Evolutionary conservation across 1,140 invertebrate species (phyloP).

Genomic region (Octopus bimaculoides): DNA sequence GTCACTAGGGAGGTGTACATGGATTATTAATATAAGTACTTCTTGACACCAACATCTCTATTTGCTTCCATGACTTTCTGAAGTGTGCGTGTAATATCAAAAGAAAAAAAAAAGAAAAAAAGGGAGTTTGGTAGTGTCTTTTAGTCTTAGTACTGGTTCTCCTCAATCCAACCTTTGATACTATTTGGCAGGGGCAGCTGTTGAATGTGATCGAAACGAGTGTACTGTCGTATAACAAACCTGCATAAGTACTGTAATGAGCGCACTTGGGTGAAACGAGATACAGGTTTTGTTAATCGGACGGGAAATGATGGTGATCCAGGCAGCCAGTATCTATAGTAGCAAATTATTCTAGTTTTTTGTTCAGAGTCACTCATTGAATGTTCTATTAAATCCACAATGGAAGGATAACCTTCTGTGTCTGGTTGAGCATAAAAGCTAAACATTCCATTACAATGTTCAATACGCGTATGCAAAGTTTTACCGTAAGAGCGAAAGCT

Average conservation of each 20-base stretch:
- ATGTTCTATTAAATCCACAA: constrained; percentile 71
- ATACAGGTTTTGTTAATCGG: constrained; percentile 74
- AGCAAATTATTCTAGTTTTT: constrained; percentile 71
- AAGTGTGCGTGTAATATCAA: too few species aligned
- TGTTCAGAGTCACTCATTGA: constrained; percentile 66
- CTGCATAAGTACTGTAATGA: constrained; percentile 74
- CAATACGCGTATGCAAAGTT: constrained; percentile 71
- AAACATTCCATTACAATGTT: constrained; percentile 68
- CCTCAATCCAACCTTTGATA: constrained; percentile 64
- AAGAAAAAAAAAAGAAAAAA: too few species aligned
- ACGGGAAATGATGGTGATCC: constrained; percentile 71
- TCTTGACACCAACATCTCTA: too few species aligned
- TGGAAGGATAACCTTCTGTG: constrained; percentile 66
- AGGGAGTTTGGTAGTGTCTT: too few species aligned
- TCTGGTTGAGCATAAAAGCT: constrained; percentile 69
- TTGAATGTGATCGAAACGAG: constrained; percentile 70
- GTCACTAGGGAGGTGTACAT: too few species aligned
- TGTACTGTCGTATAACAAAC: constrained; percentile 74
- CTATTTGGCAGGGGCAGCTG: constrained; percentile 70
- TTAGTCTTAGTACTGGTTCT: constrained; percentile 50
- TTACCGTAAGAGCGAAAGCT: constrained; percentile 74
- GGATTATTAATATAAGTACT: too few species aligned
- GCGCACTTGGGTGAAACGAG: constrained; percentile 72
- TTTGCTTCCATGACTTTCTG: too few species aligned
- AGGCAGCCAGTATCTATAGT: constrained; percentile 67